Evolutionary conservation across 37 sponge, comb jelly and placozoan species (phyloP).

Genomic region (Aplysina aerophoba): DNA sequence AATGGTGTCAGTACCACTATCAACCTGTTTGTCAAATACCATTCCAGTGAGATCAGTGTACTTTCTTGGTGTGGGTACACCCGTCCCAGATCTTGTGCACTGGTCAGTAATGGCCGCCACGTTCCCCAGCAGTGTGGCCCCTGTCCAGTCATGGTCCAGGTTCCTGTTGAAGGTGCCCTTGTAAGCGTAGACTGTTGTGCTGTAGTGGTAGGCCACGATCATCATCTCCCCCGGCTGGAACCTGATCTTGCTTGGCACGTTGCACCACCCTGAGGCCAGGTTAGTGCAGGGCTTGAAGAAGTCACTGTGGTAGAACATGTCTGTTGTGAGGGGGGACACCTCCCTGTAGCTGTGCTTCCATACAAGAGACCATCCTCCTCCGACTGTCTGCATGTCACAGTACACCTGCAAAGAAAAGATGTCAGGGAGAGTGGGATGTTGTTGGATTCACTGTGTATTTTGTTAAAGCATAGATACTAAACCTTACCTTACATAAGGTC

Average conservation of each 20-base stretch:
- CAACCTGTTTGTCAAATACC: constrained; percentile 20
- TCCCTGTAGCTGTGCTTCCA: constrained; percentile 42
- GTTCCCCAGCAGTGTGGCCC: constrained; percentile 13
- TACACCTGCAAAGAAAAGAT: not conserved
- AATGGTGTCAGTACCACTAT: not conserved
- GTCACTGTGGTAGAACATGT: constrained; percentile 35
- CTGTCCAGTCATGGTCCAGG: constrained; percentile 37
- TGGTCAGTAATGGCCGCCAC: constrained; percentile 6
- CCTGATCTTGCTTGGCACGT: constrained; percentile 27
- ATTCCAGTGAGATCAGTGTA: constrained; percentile 24
- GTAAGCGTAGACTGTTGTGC: constrained; percentile 34
- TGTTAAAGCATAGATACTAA: no score
- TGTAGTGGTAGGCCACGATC: constrained; percentile 46
- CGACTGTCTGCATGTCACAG: constrained; percentile 41
- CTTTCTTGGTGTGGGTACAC: constrained; percentile 25
- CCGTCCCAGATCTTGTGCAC: constrained; percentile 20
- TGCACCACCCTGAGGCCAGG: constrained; percentile 29
- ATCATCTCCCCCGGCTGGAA: constrained; percentile 35
- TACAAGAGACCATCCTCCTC: constrained; percentile 45
- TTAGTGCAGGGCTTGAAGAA: constrained; percentile 29
- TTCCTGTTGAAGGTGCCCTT: constrained; percentile 38
- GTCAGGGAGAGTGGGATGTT: no score
- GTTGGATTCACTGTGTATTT: no score
- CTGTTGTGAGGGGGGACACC: constrained; percentile 29
- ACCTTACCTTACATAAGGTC: no score